Conservation (phyloP, 2,888 invertebrate species). For the Stenotaenia linearis region DNA sequence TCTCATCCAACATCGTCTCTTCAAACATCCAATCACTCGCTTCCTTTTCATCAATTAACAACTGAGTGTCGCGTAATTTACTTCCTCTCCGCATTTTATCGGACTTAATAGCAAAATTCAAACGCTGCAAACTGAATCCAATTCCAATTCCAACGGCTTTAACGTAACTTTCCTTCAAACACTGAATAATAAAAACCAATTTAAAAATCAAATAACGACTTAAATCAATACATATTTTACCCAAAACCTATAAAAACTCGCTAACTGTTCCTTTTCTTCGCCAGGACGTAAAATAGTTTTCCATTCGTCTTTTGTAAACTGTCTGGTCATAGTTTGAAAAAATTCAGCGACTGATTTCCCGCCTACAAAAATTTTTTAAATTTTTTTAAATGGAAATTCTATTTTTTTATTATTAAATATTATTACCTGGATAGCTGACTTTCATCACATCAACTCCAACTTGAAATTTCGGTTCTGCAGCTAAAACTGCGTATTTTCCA, state of each 20-base stretch:
- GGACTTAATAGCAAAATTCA: conserved; percentile 67
- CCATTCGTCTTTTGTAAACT: conserved; percentile 80
- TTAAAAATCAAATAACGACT: conserved; percentile 26
- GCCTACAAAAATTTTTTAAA: conserved; percentile 47
- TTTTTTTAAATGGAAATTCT: neutral
- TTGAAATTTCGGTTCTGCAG: conserved; percentile 43
- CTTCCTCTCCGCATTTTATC: conserved; percentile 44
- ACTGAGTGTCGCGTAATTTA: conserved; percentile 55
- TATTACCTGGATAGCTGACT: conserved; percentile 55
- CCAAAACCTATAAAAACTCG: conserved; percentile 80
- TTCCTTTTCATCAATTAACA: conserved; percentile 58
- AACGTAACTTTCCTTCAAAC: conserved; percentile 88
- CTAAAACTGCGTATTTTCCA: conserved; percentile 76
- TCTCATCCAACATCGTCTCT: conserved; percentile 68
- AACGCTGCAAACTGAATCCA: conserved; percentile 64
- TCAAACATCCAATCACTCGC: conserved; percentile 68
- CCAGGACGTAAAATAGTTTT: conserved; percentile 57
- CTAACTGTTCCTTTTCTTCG: conserved; percentile 61
- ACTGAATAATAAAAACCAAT: conserved; percentile 50
- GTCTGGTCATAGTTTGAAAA: conserved; percentile 79
- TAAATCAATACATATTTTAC: conserved; percentile 39
- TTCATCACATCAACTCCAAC: conserved; percentile 79
- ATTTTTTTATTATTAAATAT: neutral
- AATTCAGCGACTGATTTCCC: conserved; percentile 69
- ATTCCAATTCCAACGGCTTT: conserved; percentile 87